Evolutionary conservation across 2,888 invertebrate genomes (phyloP).

Genomic region (Drosophila koepferae): DNA sequence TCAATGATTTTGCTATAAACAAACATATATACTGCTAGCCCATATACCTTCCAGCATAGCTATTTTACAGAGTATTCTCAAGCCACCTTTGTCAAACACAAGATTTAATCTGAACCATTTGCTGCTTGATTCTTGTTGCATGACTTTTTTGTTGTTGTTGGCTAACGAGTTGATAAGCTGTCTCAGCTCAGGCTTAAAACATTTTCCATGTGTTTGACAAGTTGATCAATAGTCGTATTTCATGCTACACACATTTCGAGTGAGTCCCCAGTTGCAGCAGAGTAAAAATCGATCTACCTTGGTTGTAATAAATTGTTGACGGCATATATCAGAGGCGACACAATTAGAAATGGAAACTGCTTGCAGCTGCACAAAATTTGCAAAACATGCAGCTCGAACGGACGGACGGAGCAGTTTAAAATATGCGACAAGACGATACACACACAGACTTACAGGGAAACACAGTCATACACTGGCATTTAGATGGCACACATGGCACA

Average conservation of each 20-base stretch:
- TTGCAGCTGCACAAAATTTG: slow-evolving; percentile 53
- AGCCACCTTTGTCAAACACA: background rate
- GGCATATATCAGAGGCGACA: slow-evolving; percentile 51
- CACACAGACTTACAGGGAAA: slow-evolving; percentile 12
- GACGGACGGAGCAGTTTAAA: slow-evolving; percentile 39
- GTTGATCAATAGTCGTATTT: slow-evolving; percentile 36
- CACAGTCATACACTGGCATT: background rate
- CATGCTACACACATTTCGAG: slow-evolving; percentile 7
- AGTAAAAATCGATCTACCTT: background rate
- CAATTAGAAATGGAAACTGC: slow-evolving; percentile 63
- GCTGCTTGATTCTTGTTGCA: background rate
- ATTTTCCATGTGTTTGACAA: slow-evolving; percentile 22
- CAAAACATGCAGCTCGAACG: slow-evolving; percentile 29
- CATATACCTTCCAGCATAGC: too few relatives aligned
- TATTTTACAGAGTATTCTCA: background rate
- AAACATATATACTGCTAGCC: too few relatives aligned
- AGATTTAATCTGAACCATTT: background rate
- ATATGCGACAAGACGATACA: slow-evolving; percentile 46
- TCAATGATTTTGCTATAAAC: too few relatives aligned
- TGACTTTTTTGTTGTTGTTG: background rate
- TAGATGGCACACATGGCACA: slow-evolving; percentile 40
- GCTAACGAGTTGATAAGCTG: slow-evolving; percentile 18
- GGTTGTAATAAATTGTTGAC: slow-evolving; percentile 50
- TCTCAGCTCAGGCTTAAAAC: background rate
- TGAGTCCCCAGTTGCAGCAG: background rate